Conservation (phyloP, 2,113 vertebrate species). For the Lepidothrix coronata region DNA sequence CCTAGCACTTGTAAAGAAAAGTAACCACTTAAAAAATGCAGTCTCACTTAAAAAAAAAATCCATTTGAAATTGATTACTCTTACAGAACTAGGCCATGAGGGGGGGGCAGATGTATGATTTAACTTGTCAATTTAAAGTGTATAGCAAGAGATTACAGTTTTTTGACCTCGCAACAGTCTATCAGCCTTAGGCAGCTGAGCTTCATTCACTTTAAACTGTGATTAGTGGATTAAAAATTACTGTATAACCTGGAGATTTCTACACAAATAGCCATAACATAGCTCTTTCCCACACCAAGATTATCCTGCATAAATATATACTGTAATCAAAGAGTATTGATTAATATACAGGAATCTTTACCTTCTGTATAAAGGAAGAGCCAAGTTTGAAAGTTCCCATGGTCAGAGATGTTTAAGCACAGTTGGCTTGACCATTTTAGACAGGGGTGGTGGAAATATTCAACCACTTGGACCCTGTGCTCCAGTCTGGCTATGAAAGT, state of each 20-base stretch:
- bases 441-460: background rate
- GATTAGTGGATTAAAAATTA: background rate
- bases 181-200: background rate
- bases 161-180: background rate
- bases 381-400: background rate
- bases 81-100: background rate
- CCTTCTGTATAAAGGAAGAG: background rate
- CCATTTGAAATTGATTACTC: background rate
- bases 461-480: background rate
- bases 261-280: background rate
- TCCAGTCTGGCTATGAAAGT: slow-evolving; percentile 20
- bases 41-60: background rate
- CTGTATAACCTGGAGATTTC: background rate
- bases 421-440: background rate
- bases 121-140: background rate
- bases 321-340: background rate
- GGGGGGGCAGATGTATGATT: background rate
- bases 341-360: background rate
- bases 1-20: background rate
- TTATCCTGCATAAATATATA: background rate
- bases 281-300: background rate
- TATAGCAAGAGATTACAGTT: background rate
- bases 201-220: background rate
- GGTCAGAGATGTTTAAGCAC: slow-evolving; percentile 19
- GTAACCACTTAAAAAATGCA: background rate